Conservation (phyloP, 2,888 invertebrate genomes). For the Itoplectis maculator region DNA sequence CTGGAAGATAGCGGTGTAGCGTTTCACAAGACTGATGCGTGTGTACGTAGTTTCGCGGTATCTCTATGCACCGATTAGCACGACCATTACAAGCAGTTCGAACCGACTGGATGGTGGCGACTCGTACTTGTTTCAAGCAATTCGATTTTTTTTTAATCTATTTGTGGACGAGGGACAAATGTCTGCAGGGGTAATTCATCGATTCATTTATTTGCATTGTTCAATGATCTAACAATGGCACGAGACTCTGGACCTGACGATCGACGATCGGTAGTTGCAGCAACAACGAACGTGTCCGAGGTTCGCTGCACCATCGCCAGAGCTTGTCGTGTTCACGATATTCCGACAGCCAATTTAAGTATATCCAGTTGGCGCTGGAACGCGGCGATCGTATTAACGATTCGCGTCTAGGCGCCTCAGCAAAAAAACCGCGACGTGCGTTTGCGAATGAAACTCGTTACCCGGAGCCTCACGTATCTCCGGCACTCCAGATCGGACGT, state of each 20-base stretch:
- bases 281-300: no score
- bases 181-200: no score
- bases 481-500: neutral
- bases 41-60: slow-evolving; percentile 21
- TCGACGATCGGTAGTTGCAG: no score
- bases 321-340: no score
- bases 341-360: neutral
- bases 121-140: no score
- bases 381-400: neutral
- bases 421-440: neutral
- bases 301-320: no score
- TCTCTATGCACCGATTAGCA: neutral
- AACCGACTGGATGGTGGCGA: no score
- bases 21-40: slow-evolving; percentile 18
- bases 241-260: no score
- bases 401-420: neutral
- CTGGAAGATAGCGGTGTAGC: slow-evolving; percentile 33
- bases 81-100: neutral
- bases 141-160: no score
- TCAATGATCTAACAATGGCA: no score
- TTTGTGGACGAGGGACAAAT: no score
- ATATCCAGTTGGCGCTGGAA: neutral
- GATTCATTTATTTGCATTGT: no score
- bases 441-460: slow-evolving; percentile 16
- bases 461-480: slow-evolving; percentile 24